Evolutionary conservation across 2,888 invertebrate species (phyloP).

Genomic region (Sphecodes monilicornis): DNA sequence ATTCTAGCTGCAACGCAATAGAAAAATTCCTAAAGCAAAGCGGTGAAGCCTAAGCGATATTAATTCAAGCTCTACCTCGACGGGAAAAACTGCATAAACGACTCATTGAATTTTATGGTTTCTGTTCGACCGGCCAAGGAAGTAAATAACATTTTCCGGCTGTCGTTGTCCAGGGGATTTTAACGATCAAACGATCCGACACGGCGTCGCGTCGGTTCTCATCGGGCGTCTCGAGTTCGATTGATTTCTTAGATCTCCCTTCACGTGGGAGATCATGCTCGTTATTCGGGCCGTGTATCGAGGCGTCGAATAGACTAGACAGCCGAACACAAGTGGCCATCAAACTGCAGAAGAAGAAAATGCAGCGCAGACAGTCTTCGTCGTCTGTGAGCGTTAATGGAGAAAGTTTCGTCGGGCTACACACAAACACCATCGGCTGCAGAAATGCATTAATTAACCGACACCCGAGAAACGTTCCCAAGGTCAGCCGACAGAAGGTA

Average conservation of each 20-base stretch:
- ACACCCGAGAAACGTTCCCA: constrained; percentile 14
- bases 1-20: too few relatives aligned
- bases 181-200: neutral
- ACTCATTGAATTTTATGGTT: too few relatives aligned
- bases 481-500: constrained; percentile 22
- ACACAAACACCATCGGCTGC: constrained; percentile 6
- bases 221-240: neutral
- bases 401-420: constrained; percentile 23
- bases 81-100: too few relatives aligned
- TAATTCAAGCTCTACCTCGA: too few relatives aligned
- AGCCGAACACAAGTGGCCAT: neutral
- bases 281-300: neutral
- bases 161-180: too few relatives aligned
- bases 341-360: neutral
- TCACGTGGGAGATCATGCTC: neutral
- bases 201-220: neutral
- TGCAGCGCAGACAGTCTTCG: neutral
- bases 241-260: neutral
- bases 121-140: too few relatives aligned
- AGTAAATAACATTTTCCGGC: too few relatives aligned
- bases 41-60: too few relatives aligned
- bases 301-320: neutral
- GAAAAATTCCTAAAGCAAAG: too few relatives aligned
- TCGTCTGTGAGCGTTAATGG: neutral
- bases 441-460: constrained; percentile 27